phyloP scores from a whole-genome alignment of 2,888 invertebrate species.

The Agriotes lineatus region DNA sequence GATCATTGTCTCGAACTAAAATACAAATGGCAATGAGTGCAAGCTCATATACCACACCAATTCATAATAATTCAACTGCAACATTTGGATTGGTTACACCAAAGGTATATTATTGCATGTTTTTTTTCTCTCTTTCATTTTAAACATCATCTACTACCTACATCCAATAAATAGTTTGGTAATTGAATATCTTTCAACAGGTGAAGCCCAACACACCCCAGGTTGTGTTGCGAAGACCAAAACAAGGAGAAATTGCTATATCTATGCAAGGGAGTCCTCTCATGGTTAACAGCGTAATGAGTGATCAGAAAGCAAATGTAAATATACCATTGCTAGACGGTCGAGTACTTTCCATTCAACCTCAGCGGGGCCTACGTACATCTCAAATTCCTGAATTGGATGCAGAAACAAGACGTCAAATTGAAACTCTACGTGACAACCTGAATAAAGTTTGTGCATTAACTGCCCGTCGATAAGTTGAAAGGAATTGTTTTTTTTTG shows the following conservation, averaged over 20 bases:
- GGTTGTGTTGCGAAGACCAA: conserved; percentile 72
- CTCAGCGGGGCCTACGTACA: conserved; percentile 66
- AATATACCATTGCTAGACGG: conserved; percentile 77
- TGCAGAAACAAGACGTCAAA: conserved; percentile 65
- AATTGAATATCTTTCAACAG: too few relatives aligned
- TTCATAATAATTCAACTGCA: too few relatives aligned
- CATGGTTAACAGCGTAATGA: conserved; percentile 67
- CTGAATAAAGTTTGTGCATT: conserved; percentile 56
- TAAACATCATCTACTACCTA: too few relatives aligned
- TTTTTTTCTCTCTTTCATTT: too few relatives aligned
- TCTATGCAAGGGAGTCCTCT: conserved; percentile 78
- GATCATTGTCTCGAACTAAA: too few relatives aligned
- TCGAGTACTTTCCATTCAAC: conserved; percentile 73
- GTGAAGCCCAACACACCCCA: conserved; percentile 73
- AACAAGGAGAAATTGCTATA: conserved; percentile 75
- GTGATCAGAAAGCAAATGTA: conserved; percentile 73
- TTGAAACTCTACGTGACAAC: conserved; percentile 69
- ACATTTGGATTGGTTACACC: too few relatives aligned
- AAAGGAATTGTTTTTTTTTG: too few relatives aligned
- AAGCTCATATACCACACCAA: too few relatives aligned
- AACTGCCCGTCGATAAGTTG: background rate
- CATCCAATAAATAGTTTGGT: too few relatives aligned
- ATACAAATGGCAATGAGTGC: too few relatives aligned
- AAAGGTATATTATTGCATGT: too few relatives aligned
- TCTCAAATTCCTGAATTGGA: conserved; percentile 66